Evolutionary conservation across 2,888 invertebrate genomes (phyloP).

Genomic region (Caenorhabditis sp.): DNA sequence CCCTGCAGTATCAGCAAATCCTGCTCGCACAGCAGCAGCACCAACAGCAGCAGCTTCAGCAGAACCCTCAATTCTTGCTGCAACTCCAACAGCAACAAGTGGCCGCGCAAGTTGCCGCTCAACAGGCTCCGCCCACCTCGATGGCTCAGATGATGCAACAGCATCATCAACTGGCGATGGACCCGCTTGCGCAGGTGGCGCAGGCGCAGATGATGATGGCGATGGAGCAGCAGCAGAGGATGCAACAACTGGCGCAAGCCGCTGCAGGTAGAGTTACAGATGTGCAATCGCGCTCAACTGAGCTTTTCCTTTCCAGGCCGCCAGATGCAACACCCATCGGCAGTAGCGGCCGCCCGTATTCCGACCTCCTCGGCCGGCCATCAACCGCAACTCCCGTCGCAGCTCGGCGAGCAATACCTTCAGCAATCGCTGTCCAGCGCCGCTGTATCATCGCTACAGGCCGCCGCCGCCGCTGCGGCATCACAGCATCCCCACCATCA

Average conservation of each 20-base stretch:
- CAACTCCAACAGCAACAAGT: conserved; percentile 43
- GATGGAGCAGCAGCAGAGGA: conserved; percentile 35
- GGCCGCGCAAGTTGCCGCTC: background rate
- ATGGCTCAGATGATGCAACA: background rate
- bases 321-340: background rate
- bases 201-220: conserved; percentile 41
- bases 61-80: conserved; percentile 25
- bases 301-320: background rate
- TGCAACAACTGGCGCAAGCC: conserved; percentile 17
- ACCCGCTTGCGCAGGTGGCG: conserved; percentile 37
- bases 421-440: conserved; percentile 34
- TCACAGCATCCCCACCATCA: conserved; percentile 8
- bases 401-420: conserved; percentile 44
- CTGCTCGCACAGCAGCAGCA: conserved; percentile 26
- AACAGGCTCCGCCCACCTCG: conserved; percentile 2
- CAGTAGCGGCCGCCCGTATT: conserved; percentile 5
- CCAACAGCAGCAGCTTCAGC: conserved; percentile 43
- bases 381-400: background rate
- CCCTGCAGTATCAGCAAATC: conserved; percentile 28
- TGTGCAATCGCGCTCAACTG: background rate
- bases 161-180: conserved; percentile 35
- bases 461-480: background rate
- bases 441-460: background rate
- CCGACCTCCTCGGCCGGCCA: conserved; percentile 19
- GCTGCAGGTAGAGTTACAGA: background rate